Percentiles rank a stretch among this genome's conserved stretches.
Conservation (phyloP, 2,888 invertebrate genomes). For the Drosophila fulvimacula region DNA sequence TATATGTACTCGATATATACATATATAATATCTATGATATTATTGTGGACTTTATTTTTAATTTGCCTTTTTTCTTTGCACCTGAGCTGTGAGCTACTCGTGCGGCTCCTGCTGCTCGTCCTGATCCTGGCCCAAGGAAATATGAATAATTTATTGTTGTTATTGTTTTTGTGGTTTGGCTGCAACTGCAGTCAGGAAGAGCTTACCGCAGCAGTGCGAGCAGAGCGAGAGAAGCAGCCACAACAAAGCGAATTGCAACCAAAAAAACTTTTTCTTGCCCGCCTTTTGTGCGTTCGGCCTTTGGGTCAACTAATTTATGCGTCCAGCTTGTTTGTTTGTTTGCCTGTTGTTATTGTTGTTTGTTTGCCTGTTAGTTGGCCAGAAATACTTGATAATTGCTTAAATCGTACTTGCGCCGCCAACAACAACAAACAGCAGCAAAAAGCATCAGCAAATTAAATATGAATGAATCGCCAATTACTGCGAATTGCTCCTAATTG, state of each 20-base stretch:
- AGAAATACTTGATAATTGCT: constrained; percentile 43
- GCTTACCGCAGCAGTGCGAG: constrained; percentile 2
- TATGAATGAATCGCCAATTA: constrained; percentile 34
- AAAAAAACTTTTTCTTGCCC: constrained; percentile 55
- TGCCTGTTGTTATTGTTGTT: neutral
- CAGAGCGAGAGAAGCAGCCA: constrained; percentile 51
- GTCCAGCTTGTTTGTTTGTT: constrained; percentile 41
- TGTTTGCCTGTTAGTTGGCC: constrained; percentile 15
- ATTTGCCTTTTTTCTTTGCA: constrained; percentile 5
- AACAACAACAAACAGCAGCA: neutral
- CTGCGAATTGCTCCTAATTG: neutral
- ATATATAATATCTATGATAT: neutral
- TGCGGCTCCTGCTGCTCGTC: neutral
- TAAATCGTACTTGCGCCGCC: constrained; percentile 14
- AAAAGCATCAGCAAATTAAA: constrained; percentile 24
- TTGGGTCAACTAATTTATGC: constrained; percentile 64
- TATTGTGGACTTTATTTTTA: neutral
- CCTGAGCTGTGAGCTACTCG: neutral
- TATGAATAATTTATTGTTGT: constrained; percentile 59
- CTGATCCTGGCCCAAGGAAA: constrained; percentile 19
- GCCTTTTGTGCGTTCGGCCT: constrained; percentile 40
- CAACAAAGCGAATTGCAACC: constrained; percentile 63
- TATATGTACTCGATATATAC: neutral
- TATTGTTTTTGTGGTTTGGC: constrained; percentile 41
- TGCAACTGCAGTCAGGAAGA: constrained; percentile 20